A percentile compares a stretch with the other conserved stretches of the same genome.
These are phyloP conservation scores for Silurus asotus DNA, from an alignment of 2,113 vertebrate genomes.

Conservation along the genomic window DNA sequence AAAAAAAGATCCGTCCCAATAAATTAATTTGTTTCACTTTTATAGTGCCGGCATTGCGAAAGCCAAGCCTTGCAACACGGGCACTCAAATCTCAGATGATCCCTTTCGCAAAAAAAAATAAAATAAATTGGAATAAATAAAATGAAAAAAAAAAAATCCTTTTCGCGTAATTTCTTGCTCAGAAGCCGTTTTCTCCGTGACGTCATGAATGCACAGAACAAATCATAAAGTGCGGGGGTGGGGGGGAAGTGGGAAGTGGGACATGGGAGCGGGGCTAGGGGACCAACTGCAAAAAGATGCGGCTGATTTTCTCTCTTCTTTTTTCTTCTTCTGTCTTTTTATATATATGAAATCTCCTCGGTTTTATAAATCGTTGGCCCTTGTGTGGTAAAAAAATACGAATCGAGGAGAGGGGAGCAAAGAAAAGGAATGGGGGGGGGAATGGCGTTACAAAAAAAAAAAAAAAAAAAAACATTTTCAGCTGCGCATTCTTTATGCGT, in stretches of 20 bases:
- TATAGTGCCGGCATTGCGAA: slow-evolving; percentile 95
- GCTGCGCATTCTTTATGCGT: slow-evolving; percentile 59
- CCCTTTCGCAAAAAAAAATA: slow-evolving; percentile 71
- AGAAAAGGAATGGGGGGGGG: not conserved
- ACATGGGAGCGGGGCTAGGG: slow-evolving; percentile 28
- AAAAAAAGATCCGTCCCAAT: slow-evolving; percentile 82
- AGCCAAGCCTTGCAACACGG: slow-evolving; percentile 82
- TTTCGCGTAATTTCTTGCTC: slow-evolving; percentile 86
- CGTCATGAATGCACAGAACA: slow-evolving; percentile 55
- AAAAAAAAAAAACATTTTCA: slow-evolving; percentile 29
- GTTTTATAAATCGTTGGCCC: slow-evolving; percentile 51
- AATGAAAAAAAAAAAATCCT: slow-evolving; percentile 60
- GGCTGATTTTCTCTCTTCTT: slow-evolving; percentile 41
- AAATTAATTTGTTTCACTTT: slow-evolving; percentile 79
- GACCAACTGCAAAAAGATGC: slow-evolving; percentile 78
- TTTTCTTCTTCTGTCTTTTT: slow-evolving; percentile 37
- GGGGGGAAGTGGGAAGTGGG: too few relatives aligned
- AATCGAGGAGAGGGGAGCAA: slow-evolving; percentile 28
- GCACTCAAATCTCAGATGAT: slow-evolving; percentile 90
- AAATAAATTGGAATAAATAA: not conserved
- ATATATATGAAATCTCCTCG: slow-evolving; percentile 45
- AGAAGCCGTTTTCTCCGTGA: slow-evolving; percentile 77
- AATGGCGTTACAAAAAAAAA: slow-evolving; percentile 22
- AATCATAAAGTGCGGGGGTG: slow-evolving; percentile 86
- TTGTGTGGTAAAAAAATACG: slow-evolving; percentile 43